phyloP scores from a whole-genome alignment of 2,113 vertebrate species.

The Drymodes brunneopygia region DNA sequence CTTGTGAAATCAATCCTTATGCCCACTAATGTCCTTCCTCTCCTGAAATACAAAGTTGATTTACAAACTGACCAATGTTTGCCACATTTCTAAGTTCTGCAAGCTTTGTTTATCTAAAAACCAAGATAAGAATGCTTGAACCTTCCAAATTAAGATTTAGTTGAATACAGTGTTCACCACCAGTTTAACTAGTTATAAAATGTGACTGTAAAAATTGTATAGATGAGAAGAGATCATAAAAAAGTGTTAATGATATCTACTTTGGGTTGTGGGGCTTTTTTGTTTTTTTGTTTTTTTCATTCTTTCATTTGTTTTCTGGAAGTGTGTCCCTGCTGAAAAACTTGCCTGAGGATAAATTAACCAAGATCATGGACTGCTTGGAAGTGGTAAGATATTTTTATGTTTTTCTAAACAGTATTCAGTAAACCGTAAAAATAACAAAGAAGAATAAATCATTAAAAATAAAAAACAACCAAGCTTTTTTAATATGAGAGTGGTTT shows the following conservation, averaged over 20 bases:
- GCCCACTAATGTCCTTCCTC: neutral
- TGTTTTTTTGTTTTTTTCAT: neutral
- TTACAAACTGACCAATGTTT: neutral
- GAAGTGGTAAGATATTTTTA: slow-evolving; percentile 83
- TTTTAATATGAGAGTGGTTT: slow-evolving; percentile 12
- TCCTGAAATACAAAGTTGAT: neutral
- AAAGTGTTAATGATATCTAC: neutral
- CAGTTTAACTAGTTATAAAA: neutral
- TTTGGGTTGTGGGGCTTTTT: neutral
- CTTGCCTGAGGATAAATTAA: slow-evolving; percentile 89
- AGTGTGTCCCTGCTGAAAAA: slow-evolving; percentile 89
- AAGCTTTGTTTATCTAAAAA: neutral
- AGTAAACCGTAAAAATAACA: neutral
- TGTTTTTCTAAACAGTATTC: neutral
- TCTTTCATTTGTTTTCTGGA: slow-evolving; percentile 29
- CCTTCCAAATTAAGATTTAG: neutral
- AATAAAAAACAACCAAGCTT: neutral
- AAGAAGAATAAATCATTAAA: neutral
- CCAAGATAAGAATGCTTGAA: neutral
- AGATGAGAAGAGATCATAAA: neutral
- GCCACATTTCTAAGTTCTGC: neutral
- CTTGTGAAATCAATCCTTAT: neutral
- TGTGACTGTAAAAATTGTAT: neutral
- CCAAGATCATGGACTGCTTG: slow-evolving; percentile 90
- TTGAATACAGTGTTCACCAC: neutral